Conservation (phyloP, 1,140 invertebrate genomes). For the Listronotus bonariensis region DNA sequence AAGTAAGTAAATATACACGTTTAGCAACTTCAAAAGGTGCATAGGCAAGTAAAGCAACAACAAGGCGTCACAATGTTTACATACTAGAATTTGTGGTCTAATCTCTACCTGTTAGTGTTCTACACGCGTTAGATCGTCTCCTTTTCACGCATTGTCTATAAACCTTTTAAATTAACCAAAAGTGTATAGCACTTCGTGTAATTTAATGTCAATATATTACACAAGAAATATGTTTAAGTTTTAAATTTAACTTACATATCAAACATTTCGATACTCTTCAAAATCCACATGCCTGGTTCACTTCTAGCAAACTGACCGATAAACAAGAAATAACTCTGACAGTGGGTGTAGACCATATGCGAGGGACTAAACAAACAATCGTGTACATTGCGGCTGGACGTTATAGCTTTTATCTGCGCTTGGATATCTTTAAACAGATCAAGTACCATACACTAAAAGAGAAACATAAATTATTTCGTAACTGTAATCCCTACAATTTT, state of each 20-base stretch:
- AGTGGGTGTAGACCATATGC: conserved; percentile 84
- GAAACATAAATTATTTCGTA: too few relatives aligned
- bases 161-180: too few relatives aligned
- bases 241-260: conserved; percentile 63
- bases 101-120: too few relatives aligned
- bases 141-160: too few relatives aligned
- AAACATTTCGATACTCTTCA: conserved; percentile 80
- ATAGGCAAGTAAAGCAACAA: too few relatives aligned
- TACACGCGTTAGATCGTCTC: too few relatives aligned
- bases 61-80: too few relatives aligned
- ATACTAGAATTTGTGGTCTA: too few relatives aligned
- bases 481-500: too few relatives aligned
- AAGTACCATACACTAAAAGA: conserved; percentile 60
- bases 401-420: conserved; percentile 74
- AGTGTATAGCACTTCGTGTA: background rate
- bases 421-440: conserved; percentile 84
- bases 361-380: conserved; percentile 88
- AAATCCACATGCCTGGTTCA: conserved; percentile 70
- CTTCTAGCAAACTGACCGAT: conserved; percentile 83
- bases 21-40: too few relatives aligned
- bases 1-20: too few relatives aligned
- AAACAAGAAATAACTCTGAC: conserved; percentile 93
- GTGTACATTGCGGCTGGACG: conserved; percentile 73
- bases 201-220: background rate
- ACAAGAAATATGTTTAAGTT: background rate